These are phyloP conservation scores for Procambarus virginalis DNA, from an alignment of 1,140 invertebrate genomes.

Conservation along the genomic window DNA sequence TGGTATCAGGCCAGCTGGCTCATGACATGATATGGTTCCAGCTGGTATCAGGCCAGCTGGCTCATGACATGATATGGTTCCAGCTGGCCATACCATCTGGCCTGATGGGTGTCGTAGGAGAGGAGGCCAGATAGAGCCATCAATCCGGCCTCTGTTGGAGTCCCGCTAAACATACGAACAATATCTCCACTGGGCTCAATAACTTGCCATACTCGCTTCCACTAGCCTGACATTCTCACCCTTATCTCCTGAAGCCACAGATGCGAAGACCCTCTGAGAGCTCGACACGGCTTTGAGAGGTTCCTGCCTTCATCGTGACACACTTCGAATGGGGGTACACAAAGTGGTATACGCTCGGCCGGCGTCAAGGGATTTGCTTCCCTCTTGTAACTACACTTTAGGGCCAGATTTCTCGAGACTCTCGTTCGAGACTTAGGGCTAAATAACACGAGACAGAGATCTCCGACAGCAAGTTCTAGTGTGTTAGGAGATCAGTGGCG, in stretches of 20 bases:
- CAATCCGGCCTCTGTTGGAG: background rate
- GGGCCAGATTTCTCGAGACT: background rate
- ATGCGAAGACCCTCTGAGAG: background rate
- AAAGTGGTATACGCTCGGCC: background rate
- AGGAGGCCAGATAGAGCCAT: background rate
- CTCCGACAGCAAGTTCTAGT: no score
- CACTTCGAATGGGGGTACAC: background rate
- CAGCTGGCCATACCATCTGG: no score
- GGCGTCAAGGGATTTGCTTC: background rate
- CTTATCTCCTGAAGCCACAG: background rate
- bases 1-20: no score
- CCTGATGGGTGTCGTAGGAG: no score
- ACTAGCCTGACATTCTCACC: background rate
- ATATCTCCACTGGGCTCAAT: background rate
- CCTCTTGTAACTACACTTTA: background rate
- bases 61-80: no score
- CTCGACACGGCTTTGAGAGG: background rate
- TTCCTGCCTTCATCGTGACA: background rate
- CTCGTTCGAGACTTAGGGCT: no score
- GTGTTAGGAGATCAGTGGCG: no score
- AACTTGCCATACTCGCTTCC: background rate
- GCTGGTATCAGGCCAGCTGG: no score
- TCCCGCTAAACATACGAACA: background rate
- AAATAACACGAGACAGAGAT: no score
- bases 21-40: no score